Evolutionary conservation across 2,888 invertebrate species (phyloP).

Genomic region (Odontocolon sp.): DNA sequence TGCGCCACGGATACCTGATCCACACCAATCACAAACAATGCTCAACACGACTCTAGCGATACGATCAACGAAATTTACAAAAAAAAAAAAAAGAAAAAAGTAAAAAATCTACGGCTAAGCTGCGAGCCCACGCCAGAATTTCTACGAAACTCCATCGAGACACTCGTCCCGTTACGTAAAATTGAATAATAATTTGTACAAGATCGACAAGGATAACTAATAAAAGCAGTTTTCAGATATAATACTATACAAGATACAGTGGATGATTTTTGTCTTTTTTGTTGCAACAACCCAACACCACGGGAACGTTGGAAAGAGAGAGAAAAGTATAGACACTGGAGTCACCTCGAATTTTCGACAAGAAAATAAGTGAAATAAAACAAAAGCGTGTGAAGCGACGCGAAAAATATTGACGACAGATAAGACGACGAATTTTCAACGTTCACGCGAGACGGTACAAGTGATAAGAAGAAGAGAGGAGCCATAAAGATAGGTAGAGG

Average conservation of each 20-base stretch:
- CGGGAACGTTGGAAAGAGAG: conserved; percentile 32
- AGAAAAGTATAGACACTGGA: conserved; percentile 36
- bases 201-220: no score
- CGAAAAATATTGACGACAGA: conserved; percentile 28
- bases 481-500: conserved; percentile 54
- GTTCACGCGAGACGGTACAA: conserved; percentile 13
- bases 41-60: conserved; percentile 68
- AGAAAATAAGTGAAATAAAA: conserved; percentile 31
- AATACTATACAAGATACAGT: no score
- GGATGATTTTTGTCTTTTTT: background rate
- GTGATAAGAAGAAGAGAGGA: conserved; percentile 1
- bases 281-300: conserved; percentile 35
- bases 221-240: no score
- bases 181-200: background rate
- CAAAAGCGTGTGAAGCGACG: no score
- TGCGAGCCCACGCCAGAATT: conserved; percentile 40
- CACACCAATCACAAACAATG: conserved; percentile 71
- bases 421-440: conserved; percentile 9
- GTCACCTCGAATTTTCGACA: conserved; percentile 18
- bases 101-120: conserved; percentile 37
- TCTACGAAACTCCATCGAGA: conserved; percentile 26
- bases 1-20: conserved; percentile 83
- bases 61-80: conserved; percentile 37
- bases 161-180: background rate
- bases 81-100: no score